Conservation (phyloP, 2,797 vertebrate genomes). For the Loris lydekkerianus region DNA sequence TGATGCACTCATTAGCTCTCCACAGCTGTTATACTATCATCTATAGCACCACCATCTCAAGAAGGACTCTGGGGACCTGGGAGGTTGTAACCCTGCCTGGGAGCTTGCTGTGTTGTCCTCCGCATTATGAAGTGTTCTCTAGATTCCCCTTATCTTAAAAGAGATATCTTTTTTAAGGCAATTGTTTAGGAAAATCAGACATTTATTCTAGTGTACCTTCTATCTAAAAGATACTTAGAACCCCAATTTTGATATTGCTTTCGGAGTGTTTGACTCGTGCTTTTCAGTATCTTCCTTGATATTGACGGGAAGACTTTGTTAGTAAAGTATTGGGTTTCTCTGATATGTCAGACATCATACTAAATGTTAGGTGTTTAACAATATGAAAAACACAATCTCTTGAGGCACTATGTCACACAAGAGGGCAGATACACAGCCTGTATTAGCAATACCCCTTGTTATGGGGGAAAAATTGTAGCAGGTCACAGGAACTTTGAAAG, state of each 20-base stretch:
- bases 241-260: background rate
- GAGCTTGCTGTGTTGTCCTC: background rate
- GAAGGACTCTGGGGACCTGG: background rate
- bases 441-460: background rate
- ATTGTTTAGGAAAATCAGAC: slow-evolving; percentile 1
- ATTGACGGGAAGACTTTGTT: background rate
- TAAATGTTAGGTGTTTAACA: slow-evolving; percentile 17
- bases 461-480: background rate
- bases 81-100: background rate
- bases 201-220: background rate
- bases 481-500: slow-evolving; percentile 2
- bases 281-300: background rate
- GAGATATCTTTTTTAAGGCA: slow-evolving; percentile 13
- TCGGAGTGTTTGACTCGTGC: background rate
- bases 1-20: background rate
- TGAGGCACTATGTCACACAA: background rate
- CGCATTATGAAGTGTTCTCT: background rate
- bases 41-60: background rate
- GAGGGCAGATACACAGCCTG: background rate
- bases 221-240: background rate
- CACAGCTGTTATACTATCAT: background rate
- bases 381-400: background rate
- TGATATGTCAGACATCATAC: background rate
- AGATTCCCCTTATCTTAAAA: background rate
- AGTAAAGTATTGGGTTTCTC: background rate